A percentile compares a stretch with the other conserved stretches of the same genome.
Conservation (phyloP, 2,113 vertebrate genomes). For the Petrocephalus microphthalmus region DNA sequence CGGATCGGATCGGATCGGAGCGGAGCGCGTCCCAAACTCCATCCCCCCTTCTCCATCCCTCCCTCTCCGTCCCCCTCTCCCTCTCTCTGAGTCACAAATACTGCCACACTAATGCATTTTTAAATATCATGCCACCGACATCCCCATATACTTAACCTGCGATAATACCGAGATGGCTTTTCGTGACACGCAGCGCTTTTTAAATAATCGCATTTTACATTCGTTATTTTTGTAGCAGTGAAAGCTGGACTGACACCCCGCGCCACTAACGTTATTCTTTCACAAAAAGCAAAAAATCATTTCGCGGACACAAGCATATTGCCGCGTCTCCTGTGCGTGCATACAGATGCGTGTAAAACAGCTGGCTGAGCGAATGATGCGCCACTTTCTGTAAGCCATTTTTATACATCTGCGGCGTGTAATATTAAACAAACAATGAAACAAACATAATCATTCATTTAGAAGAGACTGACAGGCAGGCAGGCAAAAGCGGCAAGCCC, state of each 20-base stretch:
- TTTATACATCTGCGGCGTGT: neutral
- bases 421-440: neutral
- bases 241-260: neutral
- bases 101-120: conserved; percentile 1
- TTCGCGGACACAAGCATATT: neutral
- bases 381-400: conserved; percentile 1
- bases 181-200: neutral
- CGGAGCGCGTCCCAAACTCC: neutral
- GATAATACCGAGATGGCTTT: neutral
- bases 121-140: neutral
- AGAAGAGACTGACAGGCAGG: neutral
- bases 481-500: neutral
- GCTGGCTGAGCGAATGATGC: neutral
- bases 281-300: neutral
- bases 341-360: neutral
- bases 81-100: neutral
- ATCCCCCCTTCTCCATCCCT: neutral
- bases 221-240: neutral
- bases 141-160: neutral
- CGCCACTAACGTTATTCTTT: neutral
- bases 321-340: neutral
- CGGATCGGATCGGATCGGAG: neutral
- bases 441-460: neutral
- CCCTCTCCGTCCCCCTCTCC: neutral
- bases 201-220: neutral